phyloP scores from a whole-genome alignment of 2,888 invertebrate genomes.

The Chalcis sispes region DNA sequence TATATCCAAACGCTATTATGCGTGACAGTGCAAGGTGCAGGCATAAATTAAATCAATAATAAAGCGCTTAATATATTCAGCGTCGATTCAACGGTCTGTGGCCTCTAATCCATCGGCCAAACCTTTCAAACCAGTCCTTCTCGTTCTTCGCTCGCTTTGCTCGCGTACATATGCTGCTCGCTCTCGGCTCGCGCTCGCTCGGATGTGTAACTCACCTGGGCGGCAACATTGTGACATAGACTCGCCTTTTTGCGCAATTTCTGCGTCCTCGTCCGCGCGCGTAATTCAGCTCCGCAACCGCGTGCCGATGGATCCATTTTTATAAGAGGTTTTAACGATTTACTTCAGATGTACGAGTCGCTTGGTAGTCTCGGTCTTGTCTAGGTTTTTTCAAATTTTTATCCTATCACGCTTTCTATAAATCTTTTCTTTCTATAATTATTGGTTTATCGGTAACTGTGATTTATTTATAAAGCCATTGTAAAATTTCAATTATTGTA shows the following conservation, averaged over 20 bases:
- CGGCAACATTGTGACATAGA: conserved; percentile 46
- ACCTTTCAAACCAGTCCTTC: conserved; percentile 54
- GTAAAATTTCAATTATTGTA: too few species aligned
- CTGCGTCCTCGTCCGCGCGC: conserved; percentile 3
- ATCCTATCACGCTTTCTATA: too few species aligned
- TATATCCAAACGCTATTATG: neutral
- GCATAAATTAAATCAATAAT: conserved; percentile 51
- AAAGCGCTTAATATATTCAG: conserved; percentile 49
- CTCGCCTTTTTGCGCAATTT: conserved; percentile 46
- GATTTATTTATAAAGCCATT: too few species aligned
- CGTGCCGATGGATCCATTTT: too few species aligned
- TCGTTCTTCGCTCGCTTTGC: conserved; percentile 10
- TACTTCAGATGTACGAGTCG: too few species aligned
- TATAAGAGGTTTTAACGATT: too few species aligned
- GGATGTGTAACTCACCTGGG: conserved; percentile 48
- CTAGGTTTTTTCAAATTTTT: too few species aligned
- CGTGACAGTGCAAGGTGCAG: conserved; percentile 45
- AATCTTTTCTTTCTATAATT: too few species aligned
- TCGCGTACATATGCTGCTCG: conserved; percentile 45
- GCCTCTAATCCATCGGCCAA: conserved; percentile 41
- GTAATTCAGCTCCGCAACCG: neutral
- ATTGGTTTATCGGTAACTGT: too few species aligned
- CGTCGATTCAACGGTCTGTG: conserved; percentile 37
- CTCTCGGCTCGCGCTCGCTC: conserved; percentile 11
- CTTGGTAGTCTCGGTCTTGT: too few species aligned